Evolutionary conservation across 2,888 invertebrate species (phyloP).

Genomic region (Congeria kusceri): DNA sequence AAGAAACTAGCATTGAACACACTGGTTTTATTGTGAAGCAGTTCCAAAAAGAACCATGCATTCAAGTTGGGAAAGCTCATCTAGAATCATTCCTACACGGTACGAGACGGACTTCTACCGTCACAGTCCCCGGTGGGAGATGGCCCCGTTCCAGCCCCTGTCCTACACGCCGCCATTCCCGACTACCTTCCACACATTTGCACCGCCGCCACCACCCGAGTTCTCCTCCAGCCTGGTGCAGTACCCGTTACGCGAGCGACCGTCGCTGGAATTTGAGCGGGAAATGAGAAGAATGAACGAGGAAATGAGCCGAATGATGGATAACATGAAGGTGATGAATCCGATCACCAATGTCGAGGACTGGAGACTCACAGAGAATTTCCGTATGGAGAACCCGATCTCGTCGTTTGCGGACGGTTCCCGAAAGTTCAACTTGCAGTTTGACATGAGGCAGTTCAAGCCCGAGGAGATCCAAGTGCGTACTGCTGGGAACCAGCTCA

Average conservation of each 20-base stretch:
- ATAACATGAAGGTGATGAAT: conserved; percentile 49
- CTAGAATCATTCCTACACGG: conserved; percentile 53
- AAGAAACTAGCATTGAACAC: no score
- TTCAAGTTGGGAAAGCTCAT: conserved; percentile 40
- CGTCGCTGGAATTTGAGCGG: conserved; percentile 42
- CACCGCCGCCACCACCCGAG: conserved; percentile 30
- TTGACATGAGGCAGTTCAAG: conserved; percentile 98
- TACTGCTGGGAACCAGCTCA: conserved; percentile 98
- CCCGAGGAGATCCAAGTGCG: conserved; percentile 98
- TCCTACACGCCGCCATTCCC: conserved; percentile 39
- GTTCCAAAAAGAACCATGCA: conserved; percentile 15
- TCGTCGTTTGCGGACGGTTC: conserved; percentile 89
- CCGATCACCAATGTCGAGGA: conserved; percentile 61
- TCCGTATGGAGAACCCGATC: conserved; percentile 78
- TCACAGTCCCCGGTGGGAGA: conserved; percentile 42
- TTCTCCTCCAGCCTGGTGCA: conserved; percentile 44
- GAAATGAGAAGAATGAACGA: conserved; percentile 62
- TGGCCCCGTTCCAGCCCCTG: conserved; percentile 25
- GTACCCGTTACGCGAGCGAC: conserved; percentile 47
- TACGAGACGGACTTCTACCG: conserved; percentile 64
- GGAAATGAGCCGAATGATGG: conserved; percentile 64
- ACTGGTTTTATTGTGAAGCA: background rate
- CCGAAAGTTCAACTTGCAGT: conserved; percentile 94
- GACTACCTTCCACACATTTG: conserved; percentile 5
- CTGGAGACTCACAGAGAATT: conserved; percentile 72